Evolutionary conservation across 2,797 vertebrate species (phyloP).

Genomic region (Schizopygopsis pylzovi): DNA sequence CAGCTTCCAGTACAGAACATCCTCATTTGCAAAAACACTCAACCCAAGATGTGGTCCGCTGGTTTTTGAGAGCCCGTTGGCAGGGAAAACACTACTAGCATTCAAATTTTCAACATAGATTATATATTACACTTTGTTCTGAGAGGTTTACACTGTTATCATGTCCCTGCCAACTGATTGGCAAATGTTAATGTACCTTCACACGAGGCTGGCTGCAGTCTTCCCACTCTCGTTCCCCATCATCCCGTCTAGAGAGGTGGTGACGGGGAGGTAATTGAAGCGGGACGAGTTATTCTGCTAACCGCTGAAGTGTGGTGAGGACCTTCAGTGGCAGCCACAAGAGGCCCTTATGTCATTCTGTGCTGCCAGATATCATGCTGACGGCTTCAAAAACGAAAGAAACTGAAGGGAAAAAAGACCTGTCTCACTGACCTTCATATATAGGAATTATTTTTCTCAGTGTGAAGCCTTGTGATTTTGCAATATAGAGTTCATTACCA

Average conservation of each 20-base stretch:
- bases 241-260: constrained; percentile 13
- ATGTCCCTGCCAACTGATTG: constrained; percentile 24
- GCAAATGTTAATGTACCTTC: constrained; percentile 29
- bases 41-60: neutral
- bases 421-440: neutral
- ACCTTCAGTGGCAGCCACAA: constrained; percentile 31
- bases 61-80: neutral
- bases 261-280: constrained; percentile 45
- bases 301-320: constrained; percentile 27
- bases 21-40: neutral
- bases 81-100: neutral
- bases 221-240: neutral
- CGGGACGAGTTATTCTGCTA: constrained; percentile 28
- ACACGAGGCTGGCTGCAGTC: neutral
- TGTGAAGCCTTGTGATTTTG: neutral
- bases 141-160: neutral
- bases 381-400: neutral
- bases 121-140: constrained; percentile 9
- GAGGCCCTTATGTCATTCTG: constrained; percentile 29
- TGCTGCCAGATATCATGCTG: neutral
- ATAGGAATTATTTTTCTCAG: neutral
- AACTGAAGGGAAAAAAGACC: neutral
- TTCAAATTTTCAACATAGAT: neutral
- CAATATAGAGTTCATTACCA: neutral
- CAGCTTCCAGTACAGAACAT: neutral